These are phyloP conservation scores for Eristalinus aeneus DNA, from an alignment of 2,888 invertebrate species.

Conservation along the genomic window DNA sequence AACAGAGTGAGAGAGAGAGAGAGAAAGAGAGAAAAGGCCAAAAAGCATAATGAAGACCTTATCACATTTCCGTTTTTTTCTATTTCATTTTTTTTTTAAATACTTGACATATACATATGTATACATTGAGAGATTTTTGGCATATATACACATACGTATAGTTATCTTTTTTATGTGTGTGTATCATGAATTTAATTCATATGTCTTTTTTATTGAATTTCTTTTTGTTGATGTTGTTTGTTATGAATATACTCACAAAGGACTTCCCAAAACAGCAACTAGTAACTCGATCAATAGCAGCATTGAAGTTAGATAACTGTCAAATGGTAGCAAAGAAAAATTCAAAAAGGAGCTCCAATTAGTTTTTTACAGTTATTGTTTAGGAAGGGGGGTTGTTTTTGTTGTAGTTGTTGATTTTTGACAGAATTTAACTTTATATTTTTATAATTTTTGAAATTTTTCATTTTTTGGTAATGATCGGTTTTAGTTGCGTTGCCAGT, in stretches of 20 bases:
- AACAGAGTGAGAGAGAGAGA: constrained; percentile 14
- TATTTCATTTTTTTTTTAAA: constrained; percentile 8
- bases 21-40: constrained; percentile 22
- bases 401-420: constrained; percentile 38
- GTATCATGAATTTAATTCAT: constrained; percentile 45
- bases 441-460: constrained; percentile 28
- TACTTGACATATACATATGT: constrained; percentile 54
- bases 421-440: constrained; percentile 55
- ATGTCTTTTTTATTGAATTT: constrained; percentile 30
- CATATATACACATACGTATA: neutral
- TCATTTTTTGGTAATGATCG: constrained; percentile 62
- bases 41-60: constrained; percentile 61
- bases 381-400: constrained; percentile 8
- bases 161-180: constrained; percentile 36
- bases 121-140: neutral
- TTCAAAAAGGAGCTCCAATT: constrained; percentile 70
- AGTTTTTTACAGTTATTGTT: constrained; percentile 55
- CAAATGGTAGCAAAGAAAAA: constrained; percentile 71
- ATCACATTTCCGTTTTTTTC: constrained; percentile 49
- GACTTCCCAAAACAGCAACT: constrained; percentile 79
- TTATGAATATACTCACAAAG: constrained; percentile 77
- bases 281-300: constrained; percentile 71
- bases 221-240: constrained; percentile 39
- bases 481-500: constrained; percentile 71
- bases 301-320: constrained; percentile 71